Percentiles rank a stretch among this genome's conserved stretches.
Conservation (phyloP, 2,888 invertebrate species). For the Luperina testacea region DNA sequence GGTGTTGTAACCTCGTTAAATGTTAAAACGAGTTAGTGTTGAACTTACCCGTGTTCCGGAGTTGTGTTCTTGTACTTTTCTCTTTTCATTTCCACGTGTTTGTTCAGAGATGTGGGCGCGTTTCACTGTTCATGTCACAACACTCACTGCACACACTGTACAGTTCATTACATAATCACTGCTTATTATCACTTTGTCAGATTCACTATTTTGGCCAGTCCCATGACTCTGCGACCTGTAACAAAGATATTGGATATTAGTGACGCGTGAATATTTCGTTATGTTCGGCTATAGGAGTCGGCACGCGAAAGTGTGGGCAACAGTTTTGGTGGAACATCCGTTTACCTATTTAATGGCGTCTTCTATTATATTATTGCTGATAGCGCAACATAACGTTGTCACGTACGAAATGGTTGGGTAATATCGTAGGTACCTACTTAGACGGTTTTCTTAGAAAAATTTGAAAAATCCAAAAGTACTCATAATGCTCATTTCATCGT, state of each 20-base stretch:
- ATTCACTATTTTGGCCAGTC: constrained; percentile 67
- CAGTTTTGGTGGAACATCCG: constrained; percentile 16
- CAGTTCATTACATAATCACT: constrained; percentile 73
- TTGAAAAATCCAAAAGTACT: too few relatives aligned
- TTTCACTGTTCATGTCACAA: constrained; percentile 84
- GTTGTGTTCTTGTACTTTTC: constrained; percentile 87
- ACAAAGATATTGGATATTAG: constrained; percentile 72
- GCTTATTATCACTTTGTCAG: constrained; percentile 69
- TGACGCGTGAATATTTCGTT: constrained; percentile 56
- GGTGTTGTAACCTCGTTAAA: constrained; percentile 26
- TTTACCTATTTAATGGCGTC: constrained; percentile 3
- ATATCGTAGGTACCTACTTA: background rate
- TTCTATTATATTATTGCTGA: constrained; percentile 11
- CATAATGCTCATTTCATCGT: too few relatives aligned
- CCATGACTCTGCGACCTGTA: constrained; percentile 74
- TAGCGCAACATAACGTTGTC: constrained; percentile 11
- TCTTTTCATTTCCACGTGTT: constrained; percentile 88
- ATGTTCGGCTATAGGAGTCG: constrained; percentile 54
- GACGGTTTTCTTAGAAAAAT: background rate
- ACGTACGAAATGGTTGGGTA: constrained; percentile 20
- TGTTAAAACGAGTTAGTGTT: background rate
- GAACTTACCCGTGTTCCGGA: constrained; percentile 81
- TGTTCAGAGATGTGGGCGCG: constrained; percentile 71
- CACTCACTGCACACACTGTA: constrained; percentile 68
- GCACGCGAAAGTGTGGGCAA: constrained; percentile 21